Conservation (phyloP, 2,797 vertebrate species). For the Peromyscus attwateri region DNA sequence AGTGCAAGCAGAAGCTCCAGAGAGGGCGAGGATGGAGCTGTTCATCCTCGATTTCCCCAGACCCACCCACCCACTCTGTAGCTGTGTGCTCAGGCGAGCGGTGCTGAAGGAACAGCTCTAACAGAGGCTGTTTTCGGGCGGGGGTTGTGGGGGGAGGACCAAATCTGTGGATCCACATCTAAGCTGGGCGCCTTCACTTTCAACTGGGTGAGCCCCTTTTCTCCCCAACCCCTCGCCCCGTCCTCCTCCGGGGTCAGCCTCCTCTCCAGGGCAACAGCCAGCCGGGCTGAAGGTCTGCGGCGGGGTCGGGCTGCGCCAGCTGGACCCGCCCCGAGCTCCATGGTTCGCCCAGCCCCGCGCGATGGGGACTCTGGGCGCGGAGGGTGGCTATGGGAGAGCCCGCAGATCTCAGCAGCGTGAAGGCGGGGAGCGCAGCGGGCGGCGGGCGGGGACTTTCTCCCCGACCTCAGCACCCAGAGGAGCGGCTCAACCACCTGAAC, state of each 20-base stretch:
- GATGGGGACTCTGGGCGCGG: conserved; percentile 50
- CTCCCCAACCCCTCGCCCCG: not conserved
- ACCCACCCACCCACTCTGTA: conserved; percentile 68
- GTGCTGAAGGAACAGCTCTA: conserved; percentile 81
- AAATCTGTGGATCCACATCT: not conserved
- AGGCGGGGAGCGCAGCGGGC: conserved; percentile 52
- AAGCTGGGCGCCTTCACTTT: conserved; percentile 61
- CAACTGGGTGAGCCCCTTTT: conserved; percentile 59
- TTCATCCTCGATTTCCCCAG: conserved; percentile 45
- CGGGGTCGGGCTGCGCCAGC: conserved; percentile 25
- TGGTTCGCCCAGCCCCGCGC: conserved; percentile 69
- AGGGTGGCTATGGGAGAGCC: conserved; percentile 40
- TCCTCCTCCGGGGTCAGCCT: not conserved
- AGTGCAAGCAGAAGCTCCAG: conserved; percentile 51
- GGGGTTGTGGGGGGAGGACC: not conserved
- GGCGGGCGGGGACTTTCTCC: conserved; percentile 71
- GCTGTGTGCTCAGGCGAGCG: not conserved
- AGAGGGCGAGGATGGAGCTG: conserved; percentile 49
- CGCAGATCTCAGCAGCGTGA: conserved; percentile 66
- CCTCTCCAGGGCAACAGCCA: not conserved
- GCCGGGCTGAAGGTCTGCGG: not conserved
- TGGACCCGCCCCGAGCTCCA: conserved; percentile 81
- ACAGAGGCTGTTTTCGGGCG: not conserved
- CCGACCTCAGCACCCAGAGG: conserved; percentile 71
- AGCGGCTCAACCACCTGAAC: conserved; percentile 81